Percentiles rank a stretch among this genome's conserved stretches.
Conservation (phyloP, 2,888 invertebrate species). For the Ochropleura plecta region DNA sequence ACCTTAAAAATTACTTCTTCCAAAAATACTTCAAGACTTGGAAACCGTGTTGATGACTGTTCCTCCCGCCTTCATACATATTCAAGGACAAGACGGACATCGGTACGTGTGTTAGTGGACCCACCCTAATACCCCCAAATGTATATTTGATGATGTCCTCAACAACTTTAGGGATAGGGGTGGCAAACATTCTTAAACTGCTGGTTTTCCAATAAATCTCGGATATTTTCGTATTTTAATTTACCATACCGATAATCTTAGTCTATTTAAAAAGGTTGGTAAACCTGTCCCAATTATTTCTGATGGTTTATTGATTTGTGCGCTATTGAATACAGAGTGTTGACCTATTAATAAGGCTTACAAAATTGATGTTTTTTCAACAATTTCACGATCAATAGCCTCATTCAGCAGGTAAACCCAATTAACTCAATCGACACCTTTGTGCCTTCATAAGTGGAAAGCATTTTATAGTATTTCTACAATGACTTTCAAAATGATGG, state of each 20-base stretch:
- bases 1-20: not conserved
- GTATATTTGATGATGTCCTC: slow-evolving; percentile 87
- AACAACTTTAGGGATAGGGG: slow-evolving; percentile 52
- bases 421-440: not conserved
- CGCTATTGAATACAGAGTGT: not conserved
- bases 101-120: slow-evolving; percentile 69
- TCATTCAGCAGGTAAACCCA: not conserved
- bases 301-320: not conserved
- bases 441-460: not conserved
- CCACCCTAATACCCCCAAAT: slow-evolving; percentile 83
- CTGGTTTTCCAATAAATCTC: not conserved
- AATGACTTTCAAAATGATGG: not conserved
- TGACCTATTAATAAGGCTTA: slow-evolving; percentile 12
- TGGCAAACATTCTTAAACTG: slow-evolving; percentile 11
- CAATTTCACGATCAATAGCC: slow-evolving; percentile 1
- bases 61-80: slow-evolving; percentile 74
- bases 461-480: not conserved
- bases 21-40: slow-evolving; percentile 1
- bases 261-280: not conserved
- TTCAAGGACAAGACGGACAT: slow-evolving; percentile 75
- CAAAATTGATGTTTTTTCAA: not conserved
- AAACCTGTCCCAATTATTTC: slow-evolving; percentile 9
- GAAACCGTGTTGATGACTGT: slow-evolving; percentile 2
- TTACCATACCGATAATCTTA: not conserved
- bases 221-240: not conserved